Base-by-base conservation (phyloP, 2,888 invertebrate species). In the Lepetodrilus schrolli region DNA sequence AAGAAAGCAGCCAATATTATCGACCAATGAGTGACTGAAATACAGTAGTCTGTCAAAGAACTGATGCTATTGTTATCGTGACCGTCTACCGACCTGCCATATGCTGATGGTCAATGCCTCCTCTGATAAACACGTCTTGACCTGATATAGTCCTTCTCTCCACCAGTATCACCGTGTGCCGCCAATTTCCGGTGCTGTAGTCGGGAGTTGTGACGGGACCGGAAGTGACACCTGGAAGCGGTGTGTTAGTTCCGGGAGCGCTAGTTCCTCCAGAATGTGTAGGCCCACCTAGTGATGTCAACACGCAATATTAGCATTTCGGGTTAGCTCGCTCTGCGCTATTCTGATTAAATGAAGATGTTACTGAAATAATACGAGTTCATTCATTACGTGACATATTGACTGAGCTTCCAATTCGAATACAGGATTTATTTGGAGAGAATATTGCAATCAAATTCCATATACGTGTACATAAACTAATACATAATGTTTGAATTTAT, bases 71-170 rank as follows among this genome's bases (percentile, higher is more conserved):
- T n/a, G n/a, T n/a, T n/a, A n/a, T n/a, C n/a, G n/a, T n/a, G n/a
- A n/a, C n/a, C n/a, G n/a, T n/a, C n/a, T 43, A 43, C 43, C 43
- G n/a, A 88, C 87, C 87, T 74, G 83, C 37, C 38, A 83, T 78
- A 13, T 80, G 80, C 4, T 72, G 66, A 47, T 84, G 83, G 51
- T 83, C 84, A 37, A 89, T 80, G 8, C 89, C 92, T 13, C 92
- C 92, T 43, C 91, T 78, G 51, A 92, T 84, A 82, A 92, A 92
- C 50, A 92, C 51, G 76, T 91, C 89, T 78, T 91, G 88, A 7
- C 92, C 92, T 0, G 83, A 78, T 0, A 74, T 70, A 0, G 91
- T 91, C 26, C 84, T 80, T 75, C 82, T 84, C 73, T 89, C 78
- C 5, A 91, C 72, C 72, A 90, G 76, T 34, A 92, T 86, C 2